Base-by-base conservation (phyloP, 2,888 invertebrate species). In the Sinohyriopsis cumingii region DNA sequence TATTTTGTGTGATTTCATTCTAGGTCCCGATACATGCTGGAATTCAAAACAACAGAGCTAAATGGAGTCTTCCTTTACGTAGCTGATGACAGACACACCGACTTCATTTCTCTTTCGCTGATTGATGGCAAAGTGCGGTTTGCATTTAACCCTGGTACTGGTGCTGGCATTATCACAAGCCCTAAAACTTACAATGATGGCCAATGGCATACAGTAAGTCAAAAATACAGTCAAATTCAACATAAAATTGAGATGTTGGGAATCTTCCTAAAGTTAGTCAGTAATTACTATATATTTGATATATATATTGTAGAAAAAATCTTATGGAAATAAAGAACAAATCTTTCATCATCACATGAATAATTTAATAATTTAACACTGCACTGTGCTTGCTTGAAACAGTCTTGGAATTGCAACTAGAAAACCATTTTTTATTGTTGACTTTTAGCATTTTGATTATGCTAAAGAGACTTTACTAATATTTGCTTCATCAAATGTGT, bases 111-210 rank as follows among this genome's bases (percentile, higher is more conserved):
- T 15, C 89, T 98, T 19, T 94, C 95, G 86, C 80, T 92, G 73
- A 93, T 96, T 45, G 94, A 95, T 87, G 90, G 91, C 1, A 95
- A 95, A 86, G 95, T 97, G 0, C 94, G 95, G 45, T 91, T 97
- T 64, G 94, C 94, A 18, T 93, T 97, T 85, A 96, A 99, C 87
- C 93, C 98, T 70, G 99, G 99, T 12, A 94, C 95, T 86, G 95
- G 96, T 78, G 93, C 94, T 0, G 90, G 87, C 7, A 93, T 94
- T 61, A 93, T 94, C 75, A 93, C 95, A 63, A 94, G 94, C 86
- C 92, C 93, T 22, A 94, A 93, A 84, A 93, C 93, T 18, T 95
- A 95, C 89, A 93, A 93, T 82, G 96, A 98, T 91, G 93, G 95
- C 81, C 91, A 93, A 54, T 99, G 99, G 98, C 95, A 98, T 90